These are phyloP conservation scores for Cepaea nemoralis DNA, from an alignment of 1,140 invertebrate species.

Conservation along the genomic window DNA sequence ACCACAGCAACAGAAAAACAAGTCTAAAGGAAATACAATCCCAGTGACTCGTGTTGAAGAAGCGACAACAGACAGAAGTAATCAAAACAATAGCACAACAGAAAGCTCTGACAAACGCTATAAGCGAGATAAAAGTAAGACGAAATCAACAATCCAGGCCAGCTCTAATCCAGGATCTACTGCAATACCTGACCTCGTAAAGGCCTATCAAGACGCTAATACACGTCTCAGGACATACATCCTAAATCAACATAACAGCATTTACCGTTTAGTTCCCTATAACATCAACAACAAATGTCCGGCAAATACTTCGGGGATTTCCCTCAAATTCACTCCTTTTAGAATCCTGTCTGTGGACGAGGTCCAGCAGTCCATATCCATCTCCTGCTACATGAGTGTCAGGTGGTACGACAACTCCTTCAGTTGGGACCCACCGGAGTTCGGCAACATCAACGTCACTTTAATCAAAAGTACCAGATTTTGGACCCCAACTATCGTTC, in stretches of 20 bases:
- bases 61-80: too few relatives aligned
- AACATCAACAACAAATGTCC: not conserved
- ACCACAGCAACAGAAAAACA: too few relatives aligned
- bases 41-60: too few relatives aligned
- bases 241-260: not conserved
- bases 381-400: constrained; percentile 37
- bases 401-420: constrained; percentile 44
- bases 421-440: constrained; percentile 76
- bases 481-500: constrained; percentile 48
- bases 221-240: not conserved
- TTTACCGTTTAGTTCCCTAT: not conserved
- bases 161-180: too few relatives aligned
- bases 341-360: constrained; percentile 44
- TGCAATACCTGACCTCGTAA: too few relatives aligned
- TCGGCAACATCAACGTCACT: constrained; percentile 68
- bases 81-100: too few relatives aligned
- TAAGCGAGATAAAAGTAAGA: too few relatives aligned
- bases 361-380: constrained; percentile 43
- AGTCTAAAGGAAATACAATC: too few relatives aligned
- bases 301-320: not conserved
- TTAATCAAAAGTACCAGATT: constrained; percentile 38
- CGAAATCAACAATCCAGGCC: too few relatives aligned
- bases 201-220: not conserved
- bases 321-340: constrained; percentile 28
- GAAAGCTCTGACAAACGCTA: too few relatives aligned